Conservation (phyloP, 2,888 invertebrate genomes). For the Myopa tessellatipennis region DNA sequence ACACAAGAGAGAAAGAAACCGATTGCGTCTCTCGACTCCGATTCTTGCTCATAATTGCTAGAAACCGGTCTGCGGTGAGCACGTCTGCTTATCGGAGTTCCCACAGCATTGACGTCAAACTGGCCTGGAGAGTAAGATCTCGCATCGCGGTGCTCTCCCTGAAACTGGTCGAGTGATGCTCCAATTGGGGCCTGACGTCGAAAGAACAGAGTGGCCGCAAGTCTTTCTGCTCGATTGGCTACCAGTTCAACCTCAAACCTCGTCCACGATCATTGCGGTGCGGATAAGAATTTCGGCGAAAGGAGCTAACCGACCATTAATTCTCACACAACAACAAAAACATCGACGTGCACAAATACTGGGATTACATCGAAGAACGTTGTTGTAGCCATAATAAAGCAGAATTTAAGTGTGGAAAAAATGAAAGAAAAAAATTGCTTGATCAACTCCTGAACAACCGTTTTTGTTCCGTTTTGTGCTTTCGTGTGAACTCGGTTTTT, state of each 20-base stretch:
- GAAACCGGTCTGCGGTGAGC: conserved; percentile 30
- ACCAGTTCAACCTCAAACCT: conserved; percentile 63
- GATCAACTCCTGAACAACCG: too few species aligned
- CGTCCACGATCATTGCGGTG: conserved; percentile 56
- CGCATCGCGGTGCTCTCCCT: background rate
- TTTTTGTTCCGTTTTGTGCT: too few species aligned
- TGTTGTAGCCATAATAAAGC: background rate
- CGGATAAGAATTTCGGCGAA: conserved; percentile 41
- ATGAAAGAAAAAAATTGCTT: too few species aligned
- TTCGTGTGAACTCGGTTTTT: too few species aligned
- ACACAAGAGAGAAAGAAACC: background rate
- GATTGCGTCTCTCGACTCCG: background rate
- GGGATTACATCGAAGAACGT: background rate
- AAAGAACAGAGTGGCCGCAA: conserved; percentile 33
- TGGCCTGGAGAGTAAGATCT: conserved; percentile 1
- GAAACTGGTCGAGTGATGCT: background rate
- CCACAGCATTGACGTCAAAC: conserved; percentile 10
- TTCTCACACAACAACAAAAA: conserved; percentile 4
- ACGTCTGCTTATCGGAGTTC: conserved; percentile 16
- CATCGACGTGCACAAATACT: background rate
- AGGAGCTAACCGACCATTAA: background rate
- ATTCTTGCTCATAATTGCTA: background rate
- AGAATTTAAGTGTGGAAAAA: background rate
- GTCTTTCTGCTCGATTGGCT: conserved; percentile 64
- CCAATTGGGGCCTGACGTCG: background rate